Conservation (phyloP, 2,888 invertebrate species). For the Psococerastis gibbosa region DNA sequence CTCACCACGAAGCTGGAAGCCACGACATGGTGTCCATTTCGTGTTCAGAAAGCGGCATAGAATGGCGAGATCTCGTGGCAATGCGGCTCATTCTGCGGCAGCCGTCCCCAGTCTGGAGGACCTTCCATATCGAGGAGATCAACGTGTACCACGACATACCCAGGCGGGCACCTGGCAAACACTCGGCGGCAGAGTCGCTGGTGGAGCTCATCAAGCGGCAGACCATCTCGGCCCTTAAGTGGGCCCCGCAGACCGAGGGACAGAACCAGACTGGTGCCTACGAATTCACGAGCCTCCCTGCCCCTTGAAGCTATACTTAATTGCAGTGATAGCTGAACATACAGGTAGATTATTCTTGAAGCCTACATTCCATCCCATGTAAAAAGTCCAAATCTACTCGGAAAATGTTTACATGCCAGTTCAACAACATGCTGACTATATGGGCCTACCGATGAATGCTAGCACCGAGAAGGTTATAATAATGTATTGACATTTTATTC, state of each 20-base stretch:
- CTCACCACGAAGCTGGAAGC: slow-evolving; percentile 23
- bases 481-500: too few species aligned
- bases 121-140: slow-evolving; percentile 24
- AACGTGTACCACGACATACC: slow-evolving; percentile 18
- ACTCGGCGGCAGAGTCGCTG: slow-evolving; percentile 11
- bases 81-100: slow-evolving; percentile 24
- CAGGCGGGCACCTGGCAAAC: slow-evolving; percentile 9
- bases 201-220: slow-evolving; percentile 15
- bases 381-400: too few species aligned
- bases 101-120: slow-evolving; percentile 25
- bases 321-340: too few species aligned
- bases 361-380: too few species aligned
- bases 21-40: slow-evolving; percentile 22
- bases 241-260: slow-evolving; percentile 13
- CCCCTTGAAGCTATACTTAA: slow-evolving; percentile 1
- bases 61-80: slow-evolving; percentile 22
- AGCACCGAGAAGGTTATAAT: too few species aligned
- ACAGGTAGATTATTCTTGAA: too few species aligned
- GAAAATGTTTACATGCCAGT: too few species aligned
- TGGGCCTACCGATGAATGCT: too few species aligned
- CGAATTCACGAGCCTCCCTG: slow-evolving; percentile 23
- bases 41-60: slow-evolving; percentile 20
- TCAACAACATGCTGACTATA: too few species aligned
- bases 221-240: slow-evolving; percentile 16
- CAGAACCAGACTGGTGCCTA: slow-evolving; percentile 50